A percentile compares a stretch with the other conserved stretches of the same genome.
These are phyloP conservation scores for Glyphotaelius pellucidus DNA, from an alignment of 2,888 invertebrate genomes.

Conservation along the genomic window DNA sequence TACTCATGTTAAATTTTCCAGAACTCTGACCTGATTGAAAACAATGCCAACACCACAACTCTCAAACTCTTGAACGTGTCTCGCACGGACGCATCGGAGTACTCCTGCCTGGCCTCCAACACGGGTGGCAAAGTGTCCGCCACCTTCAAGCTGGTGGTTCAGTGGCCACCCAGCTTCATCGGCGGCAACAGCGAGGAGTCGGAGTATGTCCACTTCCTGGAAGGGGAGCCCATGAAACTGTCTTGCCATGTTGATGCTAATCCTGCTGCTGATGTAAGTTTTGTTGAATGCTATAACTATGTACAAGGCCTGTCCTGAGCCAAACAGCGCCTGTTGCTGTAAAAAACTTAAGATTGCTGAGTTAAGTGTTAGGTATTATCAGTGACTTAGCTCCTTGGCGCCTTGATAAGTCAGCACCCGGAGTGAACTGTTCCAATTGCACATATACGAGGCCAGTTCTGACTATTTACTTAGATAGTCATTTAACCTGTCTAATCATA, in stretches of 20 bases:
- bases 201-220: conserved; percentile 70
- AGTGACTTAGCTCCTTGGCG: too few species aligned
- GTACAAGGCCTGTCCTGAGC: too few species aligned
- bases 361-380: too few species aligned
- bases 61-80: conserved; percentile 70
- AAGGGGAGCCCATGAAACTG: conserved; percentile 63
- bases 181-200: conserved; percentile 69
- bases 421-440: too few species aligned
- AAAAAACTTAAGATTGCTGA: too few species aligned
- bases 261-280: conserved; percentile 71
- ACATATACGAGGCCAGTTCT: too few species aligned
- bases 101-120: conserved; percentile 80
- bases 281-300: not conserved
- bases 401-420: too few species aligned
- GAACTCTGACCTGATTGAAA: conserved; percentile 54
- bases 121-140: conserved; percentile 77
- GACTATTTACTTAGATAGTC: too few species aligned
- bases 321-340: too few species aligned
- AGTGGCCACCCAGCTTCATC: conserved; percentile 74
- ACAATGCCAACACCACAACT: conserved; percentile 24
- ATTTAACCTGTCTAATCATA: too few species aligned
- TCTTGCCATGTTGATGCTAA: conserved; percentile 72
- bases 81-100: conserved; percentile 75
- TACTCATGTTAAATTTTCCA: conserved; percentile 37
- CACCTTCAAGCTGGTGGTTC: conserved; percentile 76